Evolutionary conservation across 2,888 invertebrate species (phyloP), one percentile per base, ranked within the genome.

Genomic region (Phorcus lineatus): DNA sequence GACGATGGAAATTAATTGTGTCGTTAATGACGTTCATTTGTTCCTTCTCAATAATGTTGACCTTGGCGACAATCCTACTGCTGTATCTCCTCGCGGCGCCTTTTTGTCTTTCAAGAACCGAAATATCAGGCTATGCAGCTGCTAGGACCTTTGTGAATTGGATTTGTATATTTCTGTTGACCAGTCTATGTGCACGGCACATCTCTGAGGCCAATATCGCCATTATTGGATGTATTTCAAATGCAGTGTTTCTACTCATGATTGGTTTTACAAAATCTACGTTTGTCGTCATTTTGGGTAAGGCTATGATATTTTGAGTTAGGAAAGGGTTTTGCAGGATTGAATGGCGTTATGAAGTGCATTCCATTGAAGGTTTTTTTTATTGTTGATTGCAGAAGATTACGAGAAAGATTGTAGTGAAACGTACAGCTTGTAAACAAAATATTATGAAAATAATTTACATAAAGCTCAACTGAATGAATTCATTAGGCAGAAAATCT

Each of bases 281-380:
- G 17, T 70, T 77, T 62, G 75, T 81, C 24, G 57, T 83, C n/a
- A 81, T 81, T 79, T 0, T 79, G 28, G 74, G 83, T 83, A 80
- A 81, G 83, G 77, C 54, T 52, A 13, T 47, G 47, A 4, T 47
- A 47, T 13, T 47, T 13, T 11, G 47, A 13, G 4, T 11, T 6
- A 11, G 1, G 47, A 47, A 9, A 13, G 11, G 1, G 47, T 4
- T 6, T 6, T 47, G 6, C 11, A 11, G 47, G 47, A 13, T 6
- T 47, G 47, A 47, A 47, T 1, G 1, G 47, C 11, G 47, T 1
- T 47, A 1, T 47, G 11, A 9, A 47, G 13, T 1, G 2, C 2
- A 36, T 36, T 2, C 7, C 36, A 36, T 36, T 36, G 2, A 2
- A 36, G 7, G 36, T 36, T 36, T 4, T 7, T 36, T 36, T 36